These are phyloP conservation scores for Sebastes glaucus DNA, from an alignment of 2,797 vertebrate species.

Conservation along the genomic window DNA sequence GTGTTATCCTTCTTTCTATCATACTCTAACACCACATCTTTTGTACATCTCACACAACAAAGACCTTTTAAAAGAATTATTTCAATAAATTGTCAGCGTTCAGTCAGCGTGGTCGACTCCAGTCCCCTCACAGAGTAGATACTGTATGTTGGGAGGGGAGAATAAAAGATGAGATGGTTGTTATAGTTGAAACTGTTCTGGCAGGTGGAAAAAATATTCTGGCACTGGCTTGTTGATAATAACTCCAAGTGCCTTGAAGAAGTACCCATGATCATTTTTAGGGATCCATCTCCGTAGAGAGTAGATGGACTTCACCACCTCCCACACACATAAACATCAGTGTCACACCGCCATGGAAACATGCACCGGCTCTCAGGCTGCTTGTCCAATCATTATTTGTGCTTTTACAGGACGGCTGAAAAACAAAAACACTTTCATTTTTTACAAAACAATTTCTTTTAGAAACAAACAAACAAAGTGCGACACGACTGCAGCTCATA, in stretches of 20 bases:
- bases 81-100: neutral
- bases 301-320: neutral
- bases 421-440: neutral
- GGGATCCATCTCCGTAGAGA: neutral
- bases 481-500: neutral
- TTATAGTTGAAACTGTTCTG: neutral
- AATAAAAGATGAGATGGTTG: neutral
- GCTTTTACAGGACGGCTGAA: neutral
- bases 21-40: neutral
- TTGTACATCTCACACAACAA: neutral
- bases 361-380: neutral
- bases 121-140: neutral
- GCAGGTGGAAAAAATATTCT: slow-evolving; percentile 2
- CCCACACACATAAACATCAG: neutral
- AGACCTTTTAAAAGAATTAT: neutral
- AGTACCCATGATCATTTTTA: neutral
- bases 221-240: neutral
- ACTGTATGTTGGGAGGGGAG: neutral
- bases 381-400: neutral
- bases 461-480: neutral
- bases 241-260: neutral
- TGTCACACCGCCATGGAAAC: neutral
- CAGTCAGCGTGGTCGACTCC: neutral
- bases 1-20: neutral
- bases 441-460: slow-evolving; percentile 33